Evolutionary conservation across 1,140 invertebrate species (phyloP).

Genomic region (Cylas formicarius): DNA sequence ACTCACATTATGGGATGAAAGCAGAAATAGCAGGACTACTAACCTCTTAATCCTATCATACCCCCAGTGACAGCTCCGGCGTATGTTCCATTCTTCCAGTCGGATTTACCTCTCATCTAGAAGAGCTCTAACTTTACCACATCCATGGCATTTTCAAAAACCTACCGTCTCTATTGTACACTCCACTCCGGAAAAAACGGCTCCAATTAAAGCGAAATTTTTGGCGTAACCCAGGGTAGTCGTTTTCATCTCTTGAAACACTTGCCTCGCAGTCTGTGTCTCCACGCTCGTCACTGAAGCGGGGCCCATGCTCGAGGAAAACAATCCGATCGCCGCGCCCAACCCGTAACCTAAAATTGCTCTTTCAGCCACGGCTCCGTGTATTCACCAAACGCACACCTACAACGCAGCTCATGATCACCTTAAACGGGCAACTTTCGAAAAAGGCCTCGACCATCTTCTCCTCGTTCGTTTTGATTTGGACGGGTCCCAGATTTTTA

Average conservation of each 20-base stretch:
- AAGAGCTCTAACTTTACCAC: constrained; percentile 28
- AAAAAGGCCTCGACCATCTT: constrained; percentile 78
- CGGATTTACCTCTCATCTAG: constrained; percentile 83
- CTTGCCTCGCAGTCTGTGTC: constrained; percentile 76
- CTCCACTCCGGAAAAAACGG: constrained; percentile 87
- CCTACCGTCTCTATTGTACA: constrained; percentile 84
- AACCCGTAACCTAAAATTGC: constrained; percentile 73
- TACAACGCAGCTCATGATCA: constrained; percentile 79
- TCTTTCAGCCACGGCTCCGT: neutral
- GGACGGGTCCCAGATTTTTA: constrained; percentile 60
- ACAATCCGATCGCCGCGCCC: constrained; percentile 88
- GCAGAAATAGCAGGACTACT: constrained; percentile 1
- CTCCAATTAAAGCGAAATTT: constrained; percentile 93
- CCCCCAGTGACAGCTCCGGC: constrained; percentile 91
- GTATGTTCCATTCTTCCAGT: constrained; percentile 94
- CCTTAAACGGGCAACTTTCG: constrained; percentile 91
- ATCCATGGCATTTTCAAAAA: constrained; percentile 1
- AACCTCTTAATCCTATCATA: constrained; percentile 88
- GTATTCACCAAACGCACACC: constrained; percentile 48
- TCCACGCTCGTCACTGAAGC: constrained; percentile 67
- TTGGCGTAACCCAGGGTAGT: constrained; percentile 90
- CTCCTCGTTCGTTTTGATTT: constrained; percentile 80
- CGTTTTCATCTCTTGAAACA: constrained; percentile 85
- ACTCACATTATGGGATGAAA: constrained; percentile 7
- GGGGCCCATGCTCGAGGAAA: constrained; percentile 92